These are phyloP conservation scores for Diadema setosum DNA, from an alignment of 35 echinoderm and acorn worm species.

Conservation along the genomic window DNA sequence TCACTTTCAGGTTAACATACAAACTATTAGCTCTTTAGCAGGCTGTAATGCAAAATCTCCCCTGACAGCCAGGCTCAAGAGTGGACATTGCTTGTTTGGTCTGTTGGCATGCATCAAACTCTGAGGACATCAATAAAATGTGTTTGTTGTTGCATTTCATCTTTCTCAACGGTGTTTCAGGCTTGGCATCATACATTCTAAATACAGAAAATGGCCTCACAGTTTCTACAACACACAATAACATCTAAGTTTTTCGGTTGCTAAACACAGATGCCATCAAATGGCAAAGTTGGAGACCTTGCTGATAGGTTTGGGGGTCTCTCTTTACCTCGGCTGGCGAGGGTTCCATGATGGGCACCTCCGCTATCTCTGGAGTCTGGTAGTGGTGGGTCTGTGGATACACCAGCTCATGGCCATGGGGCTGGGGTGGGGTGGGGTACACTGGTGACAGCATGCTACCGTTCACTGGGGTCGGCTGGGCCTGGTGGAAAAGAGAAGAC, in stretches of 20 bases:
- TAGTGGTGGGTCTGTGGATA: neutral
- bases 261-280: neutral
- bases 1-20: no score
- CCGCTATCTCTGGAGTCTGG: neutral
- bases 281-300: neutral
- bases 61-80: no score
- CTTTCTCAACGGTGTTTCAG: no score
- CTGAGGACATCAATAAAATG: no score
- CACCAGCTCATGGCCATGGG: neutral
- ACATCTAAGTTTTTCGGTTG: neutral
- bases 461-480: neutral
- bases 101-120: no score
- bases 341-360: neutral
- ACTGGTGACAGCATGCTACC: neutral
- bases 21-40: no score
- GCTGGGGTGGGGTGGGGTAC: neutral
- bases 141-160: no score
- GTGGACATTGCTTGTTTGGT: no score
- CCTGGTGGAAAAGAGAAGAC: no score
- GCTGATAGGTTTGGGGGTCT: neutral
- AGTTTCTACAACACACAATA: neutral
- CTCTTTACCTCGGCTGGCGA: constrained; percentile 3
- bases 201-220: neutral
- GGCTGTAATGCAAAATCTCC: no score
- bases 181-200: neutral